These are phyloP conservation scores for Latrodectus elegans DNA, from an alignment of 2,888 invertebrate species.

Conservation along the genomic window DNA sequence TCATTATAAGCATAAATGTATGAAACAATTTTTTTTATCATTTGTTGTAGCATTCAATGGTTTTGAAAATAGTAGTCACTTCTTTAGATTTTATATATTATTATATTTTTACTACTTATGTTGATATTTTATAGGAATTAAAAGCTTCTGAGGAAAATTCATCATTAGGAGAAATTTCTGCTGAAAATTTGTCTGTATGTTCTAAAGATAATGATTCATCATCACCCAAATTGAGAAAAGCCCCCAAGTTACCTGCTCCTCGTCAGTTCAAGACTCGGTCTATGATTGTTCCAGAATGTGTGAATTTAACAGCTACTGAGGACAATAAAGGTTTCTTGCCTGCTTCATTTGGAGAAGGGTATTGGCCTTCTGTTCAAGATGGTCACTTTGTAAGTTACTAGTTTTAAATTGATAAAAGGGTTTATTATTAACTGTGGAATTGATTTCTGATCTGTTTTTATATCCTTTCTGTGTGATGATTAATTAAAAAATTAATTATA, in stretches of 20 bases:
- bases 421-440: too few relatives aligned
- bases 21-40: too few relatives aligned
- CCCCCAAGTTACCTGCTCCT: slow-evolving; percentile 55
- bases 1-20: too few relatives aligned
- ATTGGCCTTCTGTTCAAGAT: slow-evolving; percentile 67
- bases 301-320: slow-evolving; percentile 55
- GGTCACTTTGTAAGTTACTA: slow-evolving; percentile 63
- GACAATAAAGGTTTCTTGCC: slow-evolving; percentile 59
- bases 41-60: too few relatives aligned
- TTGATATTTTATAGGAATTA: slow-evolving; percentile 23
- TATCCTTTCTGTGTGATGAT: too few relatives aligned
- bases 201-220: neutral
- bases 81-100: neutral
- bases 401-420: too few relatives aligned
- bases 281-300: slow-evolving; percentile 63
- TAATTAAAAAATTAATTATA: too few relatives aligned
- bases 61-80: neutral
- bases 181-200: slow-evolving; percentile 7
- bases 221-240: slow-evolving; percentile 58
- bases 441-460: too few relatives aligned
- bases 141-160: slow-evolving; percentile 28
- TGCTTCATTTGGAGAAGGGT: slow-evolving; percentile 60
- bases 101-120: neutral
- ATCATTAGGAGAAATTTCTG: slow-evolving; percentile 9
- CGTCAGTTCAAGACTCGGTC: slow-evolving; percentile 64